A percentile compares a stretch with the other conserved stretches of the same genome.
Evolutionary conservation across 1,140 invertebrate species (phyloP).

Genomic region (Neotoxoptera formosana): DNA sequence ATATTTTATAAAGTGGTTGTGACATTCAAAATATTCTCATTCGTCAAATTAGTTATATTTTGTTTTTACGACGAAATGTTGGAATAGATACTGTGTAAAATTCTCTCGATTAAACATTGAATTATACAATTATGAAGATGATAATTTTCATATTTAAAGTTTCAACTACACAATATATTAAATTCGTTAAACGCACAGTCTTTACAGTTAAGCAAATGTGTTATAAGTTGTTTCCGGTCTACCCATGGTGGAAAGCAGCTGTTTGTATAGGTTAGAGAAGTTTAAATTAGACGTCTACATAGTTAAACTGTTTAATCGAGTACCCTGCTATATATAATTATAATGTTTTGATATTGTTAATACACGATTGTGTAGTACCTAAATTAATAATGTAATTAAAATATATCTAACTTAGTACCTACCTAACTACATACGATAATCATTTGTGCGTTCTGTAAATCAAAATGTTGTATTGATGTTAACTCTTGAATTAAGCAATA

Average conservation of each 20-base stretch:
- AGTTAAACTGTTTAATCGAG: background rate
- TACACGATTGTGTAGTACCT: background rate
- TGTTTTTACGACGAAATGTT: background rate
- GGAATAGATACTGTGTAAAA: background rate
- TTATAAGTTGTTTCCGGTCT: background rate
- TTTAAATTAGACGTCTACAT: background rate
- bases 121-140: background rate
- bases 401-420: background rate
- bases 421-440: background rate
- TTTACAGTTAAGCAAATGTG: background rate
- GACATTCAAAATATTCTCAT: background rate
- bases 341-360: background rate
- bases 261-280: background rate
- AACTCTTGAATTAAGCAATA: background rate
- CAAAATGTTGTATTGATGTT: background rate
- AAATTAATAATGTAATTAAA: conserved; percentile 11
- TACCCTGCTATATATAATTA: background rate
- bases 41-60: background rate
- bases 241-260: background rate
- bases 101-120: background rate
- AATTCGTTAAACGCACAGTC: background rate
- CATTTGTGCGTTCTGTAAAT: background rate
- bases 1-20: background rate
- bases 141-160: background rate
- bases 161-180: background rate